A percentile compares a stretch with the other conserved stretches of the same genome.
Evolutionary conservation across 2,797 vertebrate species (phyloP).

Genomic region (Gambusia yucatana): DNA sequence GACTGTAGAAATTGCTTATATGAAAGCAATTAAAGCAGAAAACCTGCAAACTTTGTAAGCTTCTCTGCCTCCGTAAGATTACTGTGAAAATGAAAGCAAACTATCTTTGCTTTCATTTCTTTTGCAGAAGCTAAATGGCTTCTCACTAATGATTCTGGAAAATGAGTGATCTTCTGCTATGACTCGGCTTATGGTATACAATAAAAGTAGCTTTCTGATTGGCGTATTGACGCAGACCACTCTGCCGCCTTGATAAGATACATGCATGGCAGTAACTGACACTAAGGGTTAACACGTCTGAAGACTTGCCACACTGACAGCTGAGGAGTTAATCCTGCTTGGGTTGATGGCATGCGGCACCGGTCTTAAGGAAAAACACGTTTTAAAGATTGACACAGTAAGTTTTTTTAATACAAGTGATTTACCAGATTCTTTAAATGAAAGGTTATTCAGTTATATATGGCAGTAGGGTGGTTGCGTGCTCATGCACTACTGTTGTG

Average conservation of each 20-base stretch:
- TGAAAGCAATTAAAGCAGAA: background rate
- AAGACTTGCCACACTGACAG: conserved; percentile 35
- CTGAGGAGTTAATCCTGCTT: conserved; percentile 23
- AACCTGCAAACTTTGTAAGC: background rate
- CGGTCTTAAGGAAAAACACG: conserved; percentile 41
- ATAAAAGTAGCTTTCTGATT: background rate
- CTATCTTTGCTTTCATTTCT: background rate
- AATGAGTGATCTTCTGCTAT: conserved; percentile 1
- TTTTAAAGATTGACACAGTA: conserved; percentile 21
- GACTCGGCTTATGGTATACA: conserved; percentile 12
- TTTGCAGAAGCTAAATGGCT: background rate
- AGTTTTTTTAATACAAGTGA: conserved; percentile 25
- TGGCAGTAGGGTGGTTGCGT: too few relatives aligned
- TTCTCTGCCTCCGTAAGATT: too few relatives aligned
- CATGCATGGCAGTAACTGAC: conserved; percentile 23
- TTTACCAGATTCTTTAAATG: conserved; percentile 14
- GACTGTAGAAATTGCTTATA: background rate
- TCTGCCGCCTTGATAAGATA: conserved; percentile 29
- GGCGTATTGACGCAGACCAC: conserved; percentile 12
- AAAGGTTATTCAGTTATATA: background rate
- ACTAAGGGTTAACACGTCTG: conserved; percentile 34
- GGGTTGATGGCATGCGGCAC: conserved; percentile 15
- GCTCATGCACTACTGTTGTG: conserved; percentile 7
- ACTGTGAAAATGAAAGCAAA: conserved; percentile 30
- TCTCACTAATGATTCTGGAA: background rate